These are phyloP conservation scores for Yponomeuta cagnagella DNA, from an alignment of 2,888 invertebrate species.

Conservation along the genomic window DNA sequence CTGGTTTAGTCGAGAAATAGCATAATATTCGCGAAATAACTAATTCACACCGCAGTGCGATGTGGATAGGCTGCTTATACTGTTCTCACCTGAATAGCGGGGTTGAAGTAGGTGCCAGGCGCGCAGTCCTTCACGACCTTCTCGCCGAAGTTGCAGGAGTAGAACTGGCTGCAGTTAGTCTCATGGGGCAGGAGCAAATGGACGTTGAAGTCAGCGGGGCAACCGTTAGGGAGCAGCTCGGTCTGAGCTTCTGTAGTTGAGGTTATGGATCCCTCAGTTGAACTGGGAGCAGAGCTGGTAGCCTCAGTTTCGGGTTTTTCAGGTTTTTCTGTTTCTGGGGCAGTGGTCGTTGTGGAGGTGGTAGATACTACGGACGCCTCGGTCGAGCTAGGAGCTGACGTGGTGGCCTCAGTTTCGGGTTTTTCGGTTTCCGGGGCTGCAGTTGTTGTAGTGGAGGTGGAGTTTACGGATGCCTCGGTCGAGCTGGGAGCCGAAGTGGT, in stretches of 20 bases:
- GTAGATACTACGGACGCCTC: too few relatives aligned
- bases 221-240: conserved; percentile 28
- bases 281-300: neutral
- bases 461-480: neutral
- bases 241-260: neutral
- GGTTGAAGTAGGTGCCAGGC: conserved; percentile 29
- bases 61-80: too few relatives aligned
- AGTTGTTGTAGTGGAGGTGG: neutral
- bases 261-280: neutral
- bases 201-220: conserved; percentile 30
- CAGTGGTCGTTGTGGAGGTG: too few relatives aligned
- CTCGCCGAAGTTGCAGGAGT: conserved; percentile 36
- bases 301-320: neutral
- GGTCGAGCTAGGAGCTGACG: too few relatives aligned
- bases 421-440: neutral
- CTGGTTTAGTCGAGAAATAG: too few relatives aligned
- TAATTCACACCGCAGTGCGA: too few relatives aligned
- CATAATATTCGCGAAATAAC: too few relatives aligned
- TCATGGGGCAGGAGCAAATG: conserved; percentile 36
- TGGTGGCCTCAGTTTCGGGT: too few relatives aligned
- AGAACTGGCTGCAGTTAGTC: conserved; percentile 34
- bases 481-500: neutral
- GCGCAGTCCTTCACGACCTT: conserved; percentile 28
- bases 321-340: neutral
- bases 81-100: conserved; percentile 25